A percentile compares a stretch with the other conserved stretches of the same genome.
These are phyloP conservation scores for Halcyon chelicuti DNA, from an alignment of 2,797 vertebrate species.

Conservation along the genomic window DNA sequence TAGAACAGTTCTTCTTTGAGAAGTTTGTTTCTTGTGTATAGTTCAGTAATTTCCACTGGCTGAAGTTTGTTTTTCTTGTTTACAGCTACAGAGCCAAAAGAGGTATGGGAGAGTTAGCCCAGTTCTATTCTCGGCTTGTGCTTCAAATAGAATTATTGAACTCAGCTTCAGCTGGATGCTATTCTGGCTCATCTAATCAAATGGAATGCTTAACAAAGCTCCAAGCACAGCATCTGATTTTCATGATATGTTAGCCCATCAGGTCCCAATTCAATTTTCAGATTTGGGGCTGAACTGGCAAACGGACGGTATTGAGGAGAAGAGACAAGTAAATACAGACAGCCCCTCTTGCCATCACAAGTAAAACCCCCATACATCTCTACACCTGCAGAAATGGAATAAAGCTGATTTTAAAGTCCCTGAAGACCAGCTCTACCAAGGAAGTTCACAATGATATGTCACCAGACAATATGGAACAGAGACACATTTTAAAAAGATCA, in stretches of 20 bases:
- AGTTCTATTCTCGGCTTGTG: conserved; percentile 28
- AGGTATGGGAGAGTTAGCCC: conserved; percentile 49
- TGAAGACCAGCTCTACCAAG: conserved; percentile 20
- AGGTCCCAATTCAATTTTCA: neutral
- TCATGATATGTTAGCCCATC: neutral
- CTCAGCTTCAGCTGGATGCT: conserved; percentile 50
- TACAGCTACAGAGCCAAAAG: conserved; percentile 21
- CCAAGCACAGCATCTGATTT: conserved; percentile 1
- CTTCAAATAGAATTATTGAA: conserved; percentile 67
- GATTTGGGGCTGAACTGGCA: neutral
- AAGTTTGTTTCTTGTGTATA: neutral
- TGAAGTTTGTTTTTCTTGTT: conserved; percentile 39
- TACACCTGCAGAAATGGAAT: neutral
- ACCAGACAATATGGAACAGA: conserved; percentile 6
- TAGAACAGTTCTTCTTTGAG: neutral
- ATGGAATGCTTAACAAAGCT: conserved; percentile 21
- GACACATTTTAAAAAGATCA: neutral
- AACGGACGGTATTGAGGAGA: neutral
- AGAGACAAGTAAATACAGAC: neutral
- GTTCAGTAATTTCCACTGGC: conserved; percentile 30
- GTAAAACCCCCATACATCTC: neutral
- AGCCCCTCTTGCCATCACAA: neutral
- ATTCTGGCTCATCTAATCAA: conserved; percentile 56
- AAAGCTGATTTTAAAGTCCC: conserved; percentile 24
- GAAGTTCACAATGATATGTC: neutral